phyloP scores from a whole-genome alignment of 2,797 vertebrate species.

The Perodicticus potto region DNA sequence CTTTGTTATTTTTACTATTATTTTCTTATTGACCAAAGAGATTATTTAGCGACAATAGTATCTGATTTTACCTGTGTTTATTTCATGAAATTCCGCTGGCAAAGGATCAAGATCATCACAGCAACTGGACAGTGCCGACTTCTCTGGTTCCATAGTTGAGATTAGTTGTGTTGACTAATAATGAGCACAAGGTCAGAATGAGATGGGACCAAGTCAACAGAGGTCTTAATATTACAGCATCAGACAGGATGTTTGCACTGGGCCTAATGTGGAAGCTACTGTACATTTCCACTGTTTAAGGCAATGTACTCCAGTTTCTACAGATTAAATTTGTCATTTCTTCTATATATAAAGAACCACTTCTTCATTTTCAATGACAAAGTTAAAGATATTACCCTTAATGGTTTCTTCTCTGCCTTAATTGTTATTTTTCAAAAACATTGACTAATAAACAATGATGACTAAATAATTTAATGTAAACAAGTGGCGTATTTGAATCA shows the following conservation, averaged over 20 bases:
- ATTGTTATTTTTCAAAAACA: not conserved
- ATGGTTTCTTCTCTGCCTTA: not conserved
- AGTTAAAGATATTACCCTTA: not conserved
- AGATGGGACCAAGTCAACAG: slow-evolving; percentile 7
- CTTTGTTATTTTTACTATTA: not conserved
- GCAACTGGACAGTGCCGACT: fast-evolving
- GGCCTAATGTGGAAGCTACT: slow-evolving; percentile 13
- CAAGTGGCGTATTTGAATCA: not conserved
- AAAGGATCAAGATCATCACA: not conserved
- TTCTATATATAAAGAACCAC: not conserved
- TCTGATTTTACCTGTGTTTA: slow-evolving; percentile 57
- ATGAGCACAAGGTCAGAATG: not conserved
- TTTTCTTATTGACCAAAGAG: slow-evolving; percentile 19
- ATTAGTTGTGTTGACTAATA: not conserved
- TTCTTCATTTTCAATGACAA: slow-evolving; percentile 27
- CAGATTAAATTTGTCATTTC: not conserved
- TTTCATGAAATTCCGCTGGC: not conserved
- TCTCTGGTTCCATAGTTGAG: slow-evolving; percentile 10
- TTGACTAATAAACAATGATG: not conserved
- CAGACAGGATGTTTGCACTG: slow-evolving; percentile 66
- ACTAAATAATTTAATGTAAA: not conserved
- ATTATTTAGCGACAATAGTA: not conserved
- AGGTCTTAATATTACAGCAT: not conserved
- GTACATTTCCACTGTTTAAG: too few species aligned
- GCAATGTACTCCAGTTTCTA: not conserved